Base-by-base conservation (phyloP, 2,797 vertebrate genomes). In the Arrhamphus sclerolepis region DNA sequence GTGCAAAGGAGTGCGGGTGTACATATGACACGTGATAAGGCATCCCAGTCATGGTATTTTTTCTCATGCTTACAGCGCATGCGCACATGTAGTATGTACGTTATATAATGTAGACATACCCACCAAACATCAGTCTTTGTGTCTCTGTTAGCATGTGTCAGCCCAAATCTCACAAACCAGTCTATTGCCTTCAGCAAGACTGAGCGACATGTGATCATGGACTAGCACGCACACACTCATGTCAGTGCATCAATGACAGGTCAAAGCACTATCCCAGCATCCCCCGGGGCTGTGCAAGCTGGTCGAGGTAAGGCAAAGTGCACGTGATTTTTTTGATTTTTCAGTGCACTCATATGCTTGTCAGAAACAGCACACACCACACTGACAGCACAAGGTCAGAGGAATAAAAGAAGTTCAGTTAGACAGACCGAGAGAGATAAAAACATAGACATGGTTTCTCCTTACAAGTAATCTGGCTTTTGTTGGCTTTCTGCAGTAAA, bases 301-400 rank as follows among this genome's bases (percentile, higher is more conserved):
- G 77, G 72, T 76, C 70, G 29, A 34, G 24, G 42, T 51, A 43
- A 63, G 63, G 50, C 52, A 74, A 53, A 51, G 75, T 42, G 58
- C 82, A 72, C 55, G 28, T 75, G 72, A 13, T 18, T 59, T 75
- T 79, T 31, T 49, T 62, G 50, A 49, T 70, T 60, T 72, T 63
- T 52, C 54, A 7, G 61, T 40, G 50, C 57, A 40, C 59, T 71
- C 60, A 2, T 66, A 44, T 50, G 44, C 56, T 78, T 46, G 62
- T 83, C 78, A 75, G 52, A 61, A 77, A 77, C 52, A 74, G 48
- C 59, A 66, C 34, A 49, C 7, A 3, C 31, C 2, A 21, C 19
- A 29, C 50, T 54, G 74, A 69, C 62, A 71, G 57, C 67, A 62
- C 72, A 81, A 87, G 83, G 80, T 84, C 72, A 13, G 11, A 46